phyloP scores from a whole-genome alignment of 2,797 vertebrate species.

The Thaleichthys pacificus region DNA sequence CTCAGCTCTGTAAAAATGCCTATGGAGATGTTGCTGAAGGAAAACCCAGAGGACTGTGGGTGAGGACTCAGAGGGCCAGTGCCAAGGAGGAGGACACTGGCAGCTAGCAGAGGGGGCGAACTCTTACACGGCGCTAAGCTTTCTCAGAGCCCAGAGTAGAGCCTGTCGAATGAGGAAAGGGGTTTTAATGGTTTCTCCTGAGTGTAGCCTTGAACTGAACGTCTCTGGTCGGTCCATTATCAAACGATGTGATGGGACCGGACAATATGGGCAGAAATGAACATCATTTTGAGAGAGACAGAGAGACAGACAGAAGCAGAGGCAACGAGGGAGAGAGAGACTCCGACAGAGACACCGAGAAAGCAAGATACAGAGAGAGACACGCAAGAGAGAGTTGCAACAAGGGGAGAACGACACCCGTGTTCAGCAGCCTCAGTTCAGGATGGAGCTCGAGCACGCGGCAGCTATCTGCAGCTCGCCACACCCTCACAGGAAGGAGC shows the following conservation, averaged over 20 bases:
- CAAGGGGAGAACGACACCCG: constrained; percentile 42
- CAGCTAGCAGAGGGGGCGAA: constrained; percentile 2
- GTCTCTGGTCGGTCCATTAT: not conserved
- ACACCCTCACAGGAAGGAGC: constrained; percentile 27
- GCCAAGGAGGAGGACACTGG: constrained; percentile 3
- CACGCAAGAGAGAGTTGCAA: constrained; percentile 27
- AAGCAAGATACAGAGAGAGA: too few relatives aligned
- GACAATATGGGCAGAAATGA: not conserved
- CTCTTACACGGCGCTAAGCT: not conserved
- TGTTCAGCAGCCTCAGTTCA: constrained; percentile 43
- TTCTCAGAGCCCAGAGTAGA: too few relatives aligned
- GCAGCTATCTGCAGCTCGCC: not conserved
- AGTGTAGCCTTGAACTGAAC: not conserved
- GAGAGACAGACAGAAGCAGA: too few relatives aligned
- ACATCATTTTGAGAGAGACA: too few relatives aligned
- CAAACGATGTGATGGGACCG: too few relatives aligned
- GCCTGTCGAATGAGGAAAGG: too few relatives aligned
- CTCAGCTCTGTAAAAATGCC: constrained; percentile 56
- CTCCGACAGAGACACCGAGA: too few relatives aligned
- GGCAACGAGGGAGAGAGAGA: too few relatives aligned
- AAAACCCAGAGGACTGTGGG: constrained; percentile 40
- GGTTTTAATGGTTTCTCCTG: too few relatives aligned
- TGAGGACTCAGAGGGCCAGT: constrained; percentile 32
- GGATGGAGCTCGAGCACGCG: constrained; percentile 35
- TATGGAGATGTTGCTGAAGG: constrained; percentile 49